Evolutionary conservation across 2,797 vertebrate genomes (phyloP).

Genomic region (Bufotes viridis): DNA sequence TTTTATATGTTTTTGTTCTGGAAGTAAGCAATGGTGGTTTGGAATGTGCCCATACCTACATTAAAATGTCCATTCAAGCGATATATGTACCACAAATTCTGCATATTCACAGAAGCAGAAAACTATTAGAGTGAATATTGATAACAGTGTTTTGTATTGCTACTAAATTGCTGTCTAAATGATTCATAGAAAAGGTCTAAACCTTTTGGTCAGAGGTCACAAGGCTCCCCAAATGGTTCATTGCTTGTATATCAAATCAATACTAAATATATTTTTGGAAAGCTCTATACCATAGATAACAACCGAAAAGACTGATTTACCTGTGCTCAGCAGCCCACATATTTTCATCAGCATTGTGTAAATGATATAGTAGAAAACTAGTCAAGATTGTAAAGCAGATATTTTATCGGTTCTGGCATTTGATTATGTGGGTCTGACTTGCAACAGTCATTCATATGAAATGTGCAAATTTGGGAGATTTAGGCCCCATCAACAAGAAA

Average conservation of each 20-base stretch:
- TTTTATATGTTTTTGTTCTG: not conserved
- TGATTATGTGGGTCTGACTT: too few species aligned
- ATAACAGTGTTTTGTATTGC: not conserved
- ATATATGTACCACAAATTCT: not conserved
- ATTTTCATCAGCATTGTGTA: not conserved
- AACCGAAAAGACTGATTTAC: not conserved
- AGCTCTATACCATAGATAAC: not conserved
- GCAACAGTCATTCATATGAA: too few species aligned
- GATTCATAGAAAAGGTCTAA: not conserved
- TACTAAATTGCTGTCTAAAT: not conserved
- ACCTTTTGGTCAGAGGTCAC: not conserved
- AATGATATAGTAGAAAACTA: not conserved
- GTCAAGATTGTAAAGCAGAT: too few species aligned
- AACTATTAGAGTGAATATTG: not conserved
- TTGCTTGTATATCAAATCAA: not conserved
- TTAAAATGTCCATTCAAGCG: too few species aligned
- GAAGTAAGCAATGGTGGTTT: not conserved
- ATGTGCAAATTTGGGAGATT: too few species aligned
- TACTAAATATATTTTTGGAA: not conserved
- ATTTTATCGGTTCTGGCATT: too few species aligned
- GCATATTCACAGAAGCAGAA: not conserved
- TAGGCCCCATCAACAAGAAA: too few species aligned
- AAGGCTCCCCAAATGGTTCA: not conserved
- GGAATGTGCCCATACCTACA: not conserved
- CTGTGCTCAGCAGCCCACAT: not conserved